Conservation (phyloP, 2,113 vertebrate species). For the Riparia riparia region DNA sequence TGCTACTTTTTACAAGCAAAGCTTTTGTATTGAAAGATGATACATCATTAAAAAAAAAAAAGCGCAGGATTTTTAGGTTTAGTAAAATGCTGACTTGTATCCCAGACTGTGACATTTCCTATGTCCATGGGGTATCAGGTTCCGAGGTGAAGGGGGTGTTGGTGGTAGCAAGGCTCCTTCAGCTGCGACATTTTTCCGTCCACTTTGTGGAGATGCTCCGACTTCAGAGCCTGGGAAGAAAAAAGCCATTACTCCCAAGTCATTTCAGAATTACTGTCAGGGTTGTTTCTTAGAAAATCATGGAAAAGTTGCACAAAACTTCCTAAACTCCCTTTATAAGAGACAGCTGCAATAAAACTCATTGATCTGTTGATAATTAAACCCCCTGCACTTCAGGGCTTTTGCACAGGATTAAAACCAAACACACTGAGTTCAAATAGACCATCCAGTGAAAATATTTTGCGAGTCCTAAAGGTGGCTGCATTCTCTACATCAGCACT, state of each 20-base stretch:
- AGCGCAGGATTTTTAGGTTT: background rate
- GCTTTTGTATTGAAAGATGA: background rate
- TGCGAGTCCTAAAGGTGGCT: background rate
- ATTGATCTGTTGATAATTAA: background rate
- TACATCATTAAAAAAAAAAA: background rate
- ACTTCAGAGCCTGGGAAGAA: slow-evolving; percentile 85
- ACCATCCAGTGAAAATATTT: background rate
- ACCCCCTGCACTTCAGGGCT: fast-evolving
- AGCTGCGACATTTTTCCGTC: slow-evolving; percentile 81
- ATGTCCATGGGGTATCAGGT: slow-evolving; percentile 91
- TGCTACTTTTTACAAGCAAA: background rate
- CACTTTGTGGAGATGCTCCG: slow-evolving; percentile 88
- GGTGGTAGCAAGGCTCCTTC: slow-evolving; percentile 87
- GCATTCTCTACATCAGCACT: background rate
- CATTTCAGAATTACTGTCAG: background rate
- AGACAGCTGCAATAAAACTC: background rate
- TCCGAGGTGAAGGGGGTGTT: slow-evolving; percentile 92
- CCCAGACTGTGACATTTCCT: slow-evolving; percentile 98
- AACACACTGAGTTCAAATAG: background rate
- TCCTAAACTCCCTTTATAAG: background rate
- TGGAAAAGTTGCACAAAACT: background rate
- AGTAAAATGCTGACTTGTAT: slow-evolving; percentile 88
- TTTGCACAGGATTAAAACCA: background rate
- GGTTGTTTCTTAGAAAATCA: background rate
- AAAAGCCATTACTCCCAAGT: background rate